Percentiles rank a stretch among this genome's conserved stretches.
These are phyloP conservation scores for Macrophya alboannulata DNA, from an alignment of 2,888 invertebrate species.

Conservation along the genomic window DNA sequence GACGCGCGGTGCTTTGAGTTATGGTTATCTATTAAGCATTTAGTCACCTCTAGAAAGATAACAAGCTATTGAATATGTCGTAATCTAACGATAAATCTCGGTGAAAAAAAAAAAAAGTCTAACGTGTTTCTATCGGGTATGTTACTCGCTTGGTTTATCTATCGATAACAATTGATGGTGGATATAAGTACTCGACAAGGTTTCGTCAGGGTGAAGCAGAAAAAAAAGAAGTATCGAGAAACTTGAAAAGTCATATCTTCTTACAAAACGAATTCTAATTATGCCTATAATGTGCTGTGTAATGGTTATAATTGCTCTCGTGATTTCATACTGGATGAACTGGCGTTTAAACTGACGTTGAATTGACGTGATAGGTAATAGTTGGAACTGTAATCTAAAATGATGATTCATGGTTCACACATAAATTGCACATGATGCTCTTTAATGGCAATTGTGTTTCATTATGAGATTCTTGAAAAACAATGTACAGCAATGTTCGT, in stretches of 20 bases:
- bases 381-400: neutral
- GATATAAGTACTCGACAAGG: neutral
- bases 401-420: neutral
- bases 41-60: neutral
- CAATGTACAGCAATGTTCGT: neutral
- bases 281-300: neutral
- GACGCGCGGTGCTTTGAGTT: conserved; percentile 1
- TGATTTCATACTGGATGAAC: conserved; percentile 25
- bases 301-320: conserved; percentile 1
- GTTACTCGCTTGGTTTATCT: neutral
- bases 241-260: neutral
- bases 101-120: neutral
- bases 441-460: neutral
- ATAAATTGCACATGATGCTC: neutral
- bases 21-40: neutral
- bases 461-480: neutral
- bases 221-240: neutral
- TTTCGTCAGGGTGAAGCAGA: neutral
- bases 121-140: neutral
- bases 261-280: neutral
- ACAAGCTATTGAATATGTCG: neutral
- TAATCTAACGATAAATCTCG: neutral
- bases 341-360: neutral
- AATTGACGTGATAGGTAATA: neutral
- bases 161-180: neutral